Evolutionary conservation across 1,140 invertebrate genomes (phyloP).

Genomic region (Eufriesea mexicana): DNA sequence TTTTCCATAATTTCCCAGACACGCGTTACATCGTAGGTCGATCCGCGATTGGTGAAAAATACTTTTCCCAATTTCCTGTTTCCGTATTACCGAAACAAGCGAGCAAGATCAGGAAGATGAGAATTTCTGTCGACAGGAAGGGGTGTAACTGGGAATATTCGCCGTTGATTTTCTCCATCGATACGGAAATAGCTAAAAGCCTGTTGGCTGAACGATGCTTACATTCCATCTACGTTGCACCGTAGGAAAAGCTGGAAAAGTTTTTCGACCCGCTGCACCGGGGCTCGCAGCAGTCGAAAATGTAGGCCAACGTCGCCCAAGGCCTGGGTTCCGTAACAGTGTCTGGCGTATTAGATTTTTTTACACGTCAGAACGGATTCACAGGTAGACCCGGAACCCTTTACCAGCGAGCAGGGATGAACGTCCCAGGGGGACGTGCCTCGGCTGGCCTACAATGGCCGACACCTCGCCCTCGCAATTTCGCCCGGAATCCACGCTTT

Average conservation of each 20-base stretch:
- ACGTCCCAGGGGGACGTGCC: slow-evolving; percentile 13
- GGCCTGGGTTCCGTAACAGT: slow-evolving; percentile 37
- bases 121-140: no score
- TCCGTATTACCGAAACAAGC: no score
- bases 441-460: not conserved
- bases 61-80: no score
- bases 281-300: slow-evolving; percentile 19
- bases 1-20: no score
- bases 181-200: not conserved
- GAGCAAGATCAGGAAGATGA: no score
- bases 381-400: not conserved
- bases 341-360: slow-evolving; percentile 61
- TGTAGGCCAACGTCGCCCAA: slow-evolving; percentile 44
- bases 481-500: not conserved
- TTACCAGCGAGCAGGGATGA: not conserved
- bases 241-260: not conserved
- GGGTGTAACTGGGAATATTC: not conserved
- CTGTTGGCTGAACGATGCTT: not conserved
- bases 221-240: not conserved
- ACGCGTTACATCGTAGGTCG: no score
- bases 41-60: no score
- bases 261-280: not conserved
- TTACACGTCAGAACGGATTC: slow-evolving; percentile 47
- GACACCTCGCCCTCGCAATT: not conserved
- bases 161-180: not conserved